phyloP scores from a whole-genome alignment of 1,140 invertebrate genomes.

The Chrysopa pallens region DNA sequence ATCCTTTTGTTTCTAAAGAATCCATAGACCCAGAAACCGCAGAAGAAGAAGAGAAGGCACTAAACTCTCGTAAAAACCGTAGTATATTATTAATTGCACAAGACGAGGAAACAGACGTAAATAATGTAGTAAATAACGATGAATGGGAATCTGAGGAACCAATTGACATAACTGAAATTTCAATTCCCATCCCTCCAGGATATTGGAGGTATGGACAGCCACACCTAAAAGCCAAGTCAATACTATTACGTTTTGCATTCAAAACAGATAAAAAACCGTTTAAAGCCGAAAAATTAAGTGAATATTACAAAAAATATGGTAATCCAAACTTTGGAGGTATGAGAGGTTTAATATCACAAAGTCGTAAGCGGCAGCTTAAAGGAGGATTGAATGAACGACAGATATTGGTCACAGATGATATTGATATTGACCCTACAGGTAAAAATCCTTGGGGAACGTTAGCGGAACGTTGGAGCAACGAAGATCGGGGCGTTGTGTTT shows the following conservation, averaged over 20 bases:
- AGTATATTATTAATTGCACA: conserved; percentile 16
- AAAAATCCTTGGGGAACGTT: conserved; percentile 59
- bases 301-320: conserved; percentile 43
- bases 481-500: conserved; percentile 13
- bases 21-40: conserved; percentile 15
- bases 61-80: conserved; percentile 2
- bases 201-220: conserved; percentile 53
- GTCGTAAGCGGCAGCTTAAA: conserved; percentile 31
- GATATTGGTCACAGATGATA: conserved; percentile 6
- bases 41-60: conserved; percentile 23
- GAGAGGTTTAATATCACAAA: conserved; percentile 12
- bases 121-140: conserved; percentile 9
- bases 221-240: conserved; percentile 38
- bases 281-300: conserved; percentile 37
- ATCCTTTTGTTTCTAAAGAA: conserved; percentile 7
- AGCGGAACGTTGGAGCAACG: conserved; percentile 44
- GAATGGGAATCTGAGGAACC: conserved; percentile 12
- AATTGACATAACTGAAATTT: conserved; percentile 27
- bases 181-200: conserved; percentile 42
- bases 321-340: conserved; percentile 43
- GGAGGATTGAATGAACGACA: conserved; percentile 27
- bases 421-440: conserved; percentile 17
- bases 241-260: conserved; percentile 57
- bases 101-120: conserved; percentile 15
- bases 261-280: conserved; percentile 39